These are phyloP conservation scores for Drosophila ambigua DNA, from an alignment of 1,140 invertebrate genomes.

Conservation along the genomic window DNA sequence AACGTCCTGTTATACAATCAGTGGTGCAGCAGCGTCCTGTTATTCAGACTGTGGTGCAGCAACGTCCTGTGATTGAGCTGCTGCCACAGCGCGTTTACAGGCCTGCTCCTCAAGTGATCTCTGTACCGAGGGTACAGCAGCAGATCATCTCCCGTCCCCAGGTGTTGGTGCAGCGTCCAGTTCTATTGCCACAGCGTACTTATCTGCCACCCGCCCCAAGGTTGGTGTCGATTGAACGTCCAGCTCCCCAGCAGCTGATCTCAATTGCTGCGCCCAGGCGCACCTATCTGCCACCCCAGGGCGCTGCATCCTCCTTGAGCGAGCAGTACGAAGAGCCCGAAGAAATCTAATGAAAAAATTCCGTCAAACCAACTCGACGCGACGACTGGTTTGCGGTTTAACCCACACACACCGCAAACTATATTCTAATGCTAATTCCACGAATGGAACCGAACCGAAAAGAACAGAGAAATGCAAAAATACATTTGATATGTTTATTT, in stretches of 20 bases:
- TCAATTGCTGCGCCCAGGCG: slow-evolving; percentile 15
- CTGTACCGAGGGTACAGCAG: slow-evolving; percentile 8
- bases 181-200: slow-evolving; percentile 34
- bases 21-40: no score
- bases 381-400: slow-evolving; percentile 56
- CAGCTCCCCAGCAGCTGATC: slow-evolving; percentile 8
- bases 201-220: slow-evolving; percentile 35
- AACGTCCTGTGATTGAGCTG: no score
- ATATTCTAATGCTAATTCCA: slow-evolving; percentile 72
- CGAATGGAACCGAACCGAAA: slow-evolving; percentile 12
- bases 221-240: background rate
- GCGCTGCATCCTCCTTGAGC: slow-evolving; percentile 11
- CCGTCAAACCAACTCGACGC: slow-evolving; percentile 11
- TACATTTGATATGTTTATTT: slow-evolving; percentile 33
- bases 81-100: no score
- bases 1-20: no score
- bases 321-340: slow-evolving; percentile 2
- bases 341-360: no score
- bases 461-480: slow-evolving; percentile 52
- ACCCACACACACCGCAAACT: slow-evolving; percentile 48
- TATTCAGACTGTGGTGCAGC: no score
- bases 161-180: slow-evolving; percentile 4
- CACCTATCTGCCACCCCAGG: slow-evolving; percentile 46
- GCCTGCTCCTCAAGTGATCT: slow-evolving; percentile 16
- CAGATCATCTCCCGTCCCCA: slow-evolving; percentile 18